Evolutionary conservation across 2,113 vertebrate species (phyloP).

Genomic region (Callocephalon fimbriatum): DNA sequence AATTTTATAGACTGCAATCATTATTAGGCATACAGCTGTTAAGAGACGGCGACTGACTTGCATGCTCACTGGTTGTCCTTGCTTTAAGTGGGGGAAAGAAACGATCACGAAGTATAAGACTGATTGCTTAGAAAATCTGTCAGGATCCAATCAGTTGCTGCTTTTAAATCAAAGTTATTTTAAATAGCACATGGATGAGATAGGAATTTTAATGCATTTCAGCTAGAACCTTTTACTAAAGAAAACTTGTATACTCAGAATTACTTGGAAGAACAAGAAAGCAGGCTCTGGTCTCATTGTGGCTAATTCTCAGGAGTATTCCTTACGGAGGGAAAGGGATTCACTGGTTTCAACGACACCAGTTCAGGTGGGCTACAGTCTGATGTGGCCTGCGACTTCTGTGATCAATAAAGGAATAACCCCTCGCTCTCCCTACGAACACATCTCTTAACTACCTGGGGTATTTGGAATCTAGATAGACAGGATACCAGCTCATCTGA

Average conservation of each 20-base stretch:
- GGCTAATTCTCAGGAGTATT: background rate
- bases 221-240: background rate
- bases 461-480: background rate
- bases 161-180: background rate
- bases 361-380: background rate
- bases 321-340: background rate
- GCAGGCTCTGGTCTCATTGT: background rate
- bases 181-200: background rate
- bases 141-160: background rate
- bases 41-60: background rate
- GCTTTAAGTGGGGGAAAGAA: background rate
- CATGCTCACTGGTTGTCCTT: background rate
- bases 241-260: background rate
- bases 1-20: background rate
- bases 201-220: background rate
- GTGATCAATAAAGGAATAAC: background rate
- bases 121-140: background rate
- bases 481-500: background rate
- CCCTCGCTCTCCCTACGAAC: accelerated
- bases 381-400: background rate
- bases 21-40: background rate
- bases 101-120: background rate
- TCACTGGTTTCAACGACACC: background rate
- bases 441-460: background rate
- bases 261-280: background rate